phyloP scores from a whole-genome alignment of 2,797 vertebrate species.

The Cirrhinus mrigala region DNA sequence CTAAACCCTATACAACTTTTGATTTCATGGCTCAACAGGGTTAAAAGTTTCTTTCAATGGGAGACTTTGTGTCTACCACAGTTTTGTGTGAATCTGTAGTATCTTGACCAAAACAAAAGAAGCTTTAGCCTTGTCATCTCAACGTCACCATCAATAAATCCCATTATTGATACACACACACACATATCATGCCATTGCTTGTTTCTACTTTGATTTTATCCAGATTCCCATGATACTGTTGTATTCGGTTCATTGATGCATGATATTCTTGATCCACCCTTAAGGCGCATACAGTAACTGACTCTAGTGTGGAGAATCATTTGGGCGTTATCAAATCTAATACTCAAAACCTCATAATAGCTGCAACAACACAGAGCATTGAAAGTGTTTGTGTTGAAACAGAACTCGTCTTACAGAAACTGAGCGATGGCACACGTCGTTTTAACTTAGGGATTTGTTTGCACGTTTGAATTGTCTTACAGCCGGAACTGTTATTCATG shows the following conservation, averaged over 20 bases:
- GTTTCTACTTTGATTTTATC: not conserved
- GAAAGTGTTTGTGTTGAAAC: not conserved
- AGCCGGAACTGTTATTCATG: not conserved
- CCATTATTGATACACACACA: not conserved
- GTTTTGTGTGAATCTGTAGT: not conserved
- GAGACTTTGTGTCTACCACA: not conserved
- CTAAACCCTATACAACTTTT: not conserved
- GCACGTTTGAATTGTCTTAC: not conserved
- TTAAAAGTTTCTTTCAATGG: not conserved
- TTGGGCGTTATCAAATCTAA: not conserved
- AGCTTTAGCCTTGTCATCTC: not conserved
- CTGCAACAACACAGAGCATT: not conserved
- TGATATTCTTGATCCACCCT: constrained; percentile 28
- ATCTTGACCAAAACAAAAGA: not conserved
- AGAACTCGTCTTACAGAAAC: not conserved
- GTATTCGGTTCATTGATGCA: not conserved
- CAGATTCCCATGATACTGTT: constrained; percentile 5
- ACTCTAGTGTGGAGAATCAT: not conserved
- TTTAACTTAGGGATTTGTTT: not conserved
- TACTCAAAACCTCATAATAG: not conserved
- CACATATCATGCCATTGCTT: not conserved
- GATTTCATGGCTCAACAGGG: not conserved
- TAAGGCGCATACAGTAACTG: constrained; percentile 5
- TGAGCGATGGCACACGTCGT: not conserved
- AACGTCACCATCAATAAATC: not conserved